Conservation (phyloP, 2,797 vertebrate genomes). For the Microchirus variegatus region DNA sequence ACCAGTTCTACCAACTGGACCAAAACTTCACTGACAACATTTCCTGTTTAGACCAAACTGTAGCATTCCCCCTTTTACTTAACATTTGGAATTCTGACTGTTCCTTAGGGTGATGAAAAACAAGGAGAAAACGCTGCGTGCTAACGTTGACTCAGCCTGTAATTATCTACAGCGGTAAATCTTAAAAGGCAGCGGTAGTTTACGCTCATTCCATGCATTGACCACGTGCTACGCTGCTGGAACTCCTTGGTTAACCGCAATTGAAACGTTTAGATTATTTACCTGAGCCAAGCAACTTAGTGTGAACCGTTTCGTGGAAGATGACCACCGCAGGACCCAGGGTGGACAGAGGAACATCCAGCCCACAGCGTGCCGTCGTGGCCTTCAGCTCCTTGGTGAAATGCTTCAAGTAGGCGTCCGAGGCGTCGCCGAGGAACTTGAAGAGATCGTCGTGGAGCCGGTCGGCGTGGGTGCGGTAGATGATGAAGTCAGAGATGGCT, state of each 20-base stretch:
- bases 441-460: constrained; percentile 98
- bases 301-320: constrained; percentile 98
- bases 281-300: constrained; percentile 91
- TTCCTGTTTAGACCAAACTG: too few relatives aligned
- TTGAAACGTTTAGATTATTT: constrained; percentile 5
- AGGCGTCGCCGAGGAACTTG: constrained; percentile 98
- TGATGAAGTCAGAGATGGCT: constrained; percentile 96
- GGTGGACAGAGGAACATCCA: constrained; percentile 96
- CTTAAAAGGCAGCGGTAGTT: neutral
- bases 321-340: constrained; percentile 97
- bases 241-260: neutral
- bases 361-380: constrained; percentile 93
- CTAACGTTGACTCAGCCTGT: constrained; percentile 32
- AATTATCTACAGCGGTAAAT: constrained; percentile 20
- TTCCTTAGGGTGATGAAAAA: neutral
- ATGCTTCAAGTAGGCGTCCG: constrained; percentile 96
- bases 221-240: neutral
- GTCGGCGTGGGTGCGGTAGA: constrained; percentile 97
- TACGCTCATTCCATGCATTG: neutral
- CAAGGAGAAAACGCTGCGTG: constrained; percentile 1
- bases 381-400: constrained; percentile 98
- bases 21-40: too few relatives aligned
- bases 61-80: constrained; percentile 14
- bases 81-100: constrained; percentile 17
- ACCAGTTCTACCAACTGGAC: too few relatives aligned